phyloP scores from a whole-genome alignment of 2,113 vertebrate species.

The Microtus montanus region DNA sequence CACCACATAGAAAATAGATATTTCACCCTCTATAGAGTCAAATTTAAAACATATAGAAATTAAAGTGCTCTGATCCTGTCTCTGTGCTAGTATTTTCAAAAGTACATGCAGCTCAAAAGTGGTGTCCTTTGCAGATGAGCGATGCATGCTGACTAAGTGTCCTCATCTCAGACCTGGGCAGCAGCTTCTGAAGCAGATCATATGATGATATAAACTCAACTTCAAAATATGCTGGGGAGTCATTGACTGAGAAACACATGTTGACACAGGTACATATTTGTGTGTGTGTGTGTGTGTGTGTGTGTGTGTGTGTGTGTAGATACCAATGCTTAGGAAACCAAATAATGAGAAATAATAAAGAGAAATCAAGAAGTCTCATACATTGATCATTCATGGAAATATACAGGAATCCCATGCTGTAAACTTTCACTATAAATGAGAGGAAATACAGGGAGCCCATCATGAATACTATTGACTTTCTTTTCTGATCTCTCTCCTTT shows the following conservation, averaged over 20 bases:
- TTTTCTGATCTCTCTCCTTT: background rate
- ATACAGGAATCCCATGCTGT: constrained; percentile 15
- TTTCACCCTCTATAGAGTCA: background rate
- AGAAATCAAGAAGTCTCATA: background rate
- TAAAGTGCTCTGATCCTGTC: background rate
- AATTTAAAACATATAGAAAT: background rate
- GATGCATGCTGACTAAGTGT: background rate
- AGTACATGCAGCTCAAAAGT: background rate
- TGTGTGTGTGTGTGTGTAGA: background rate
- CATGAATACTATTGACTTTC: background rate
- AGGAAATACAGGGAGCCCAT: constrained; percentile 47
- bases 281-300: too few relatives aligned
- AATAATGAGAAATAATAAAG: background rate
- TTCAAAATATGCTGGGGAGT: background rate
- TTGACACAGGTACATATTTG: too few relatives aligned
- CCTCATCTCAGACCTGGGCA: background rate
- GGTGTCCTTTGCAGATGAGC: background rate
- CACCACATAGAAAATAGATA: background rate
- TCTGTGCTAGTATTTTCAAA: background rate
- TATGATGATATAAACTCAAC: background rate
- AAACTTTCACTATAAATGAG: constrained; percentile 47
- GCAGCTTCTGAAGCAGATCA: background rate
- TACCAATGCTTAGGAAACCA: background rate
- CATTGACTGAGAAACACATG: background rate
- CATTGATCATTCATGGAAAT: background rate